These are phyloP conservation scores for Thysanoteuthis rhombus DNA, from an alignment of 2,888 invertebrate genomes.

Conservation along the genomic window DNA sequence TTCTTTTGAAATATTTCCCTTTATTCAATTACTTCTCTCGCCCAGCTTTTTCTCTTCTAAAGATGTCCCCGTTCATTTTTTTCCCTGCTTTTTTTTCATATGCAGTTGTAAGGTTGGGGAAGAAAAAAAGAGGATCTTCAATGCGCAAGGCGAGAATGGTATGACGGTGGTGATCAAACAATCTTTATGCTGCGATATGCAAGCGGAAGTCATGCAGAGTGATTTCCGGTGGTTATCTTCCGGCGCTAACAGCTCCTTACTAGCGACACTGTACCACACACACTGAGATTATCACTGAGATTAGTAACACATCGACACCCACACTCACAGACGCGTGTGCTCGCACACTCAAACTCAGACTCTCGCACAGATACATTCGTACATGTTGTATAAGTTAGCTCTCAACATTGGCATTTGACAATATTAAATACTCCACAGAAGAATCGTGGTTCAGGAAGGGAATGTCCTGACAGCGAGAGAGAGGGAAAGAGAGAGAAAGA, in stretches of 20 bases:
- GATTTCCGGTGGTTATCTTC: slow-evolving; percentile 12
- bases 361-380: neutral
- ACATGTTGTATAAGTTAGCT: neutral
- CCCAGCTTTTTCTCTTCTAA: neutral
- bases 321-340: neutral
- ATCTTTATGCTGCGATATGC: neutral
- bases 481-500: neutral
- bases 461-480: neutral
- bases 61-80: neutral
- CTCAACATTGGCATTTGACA: neutral
- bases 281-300: neutral
- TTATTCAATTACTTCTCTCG: neutral
- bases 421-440: neutral
- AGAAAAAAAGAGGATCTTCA: neutral
- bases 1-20: neutral
- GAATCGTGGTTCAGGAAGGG: neutral
- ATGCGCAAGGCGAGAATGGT: neutral
- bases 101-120: neutral
- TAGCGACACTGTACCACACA: neutral
- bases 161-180: neutral
- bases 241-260: neutral
- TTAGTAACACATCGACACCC: neutral
- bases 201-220: slow-evolving; percentile 12
- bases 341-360: neutral
- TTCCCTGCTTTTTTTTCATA: neutral